Evolutionary conservation across 2,113 vertebrate genomes (phyloP), one percentile per base, ranked within the genome.

Genomic region (Pollachius pollachius): DNA sequence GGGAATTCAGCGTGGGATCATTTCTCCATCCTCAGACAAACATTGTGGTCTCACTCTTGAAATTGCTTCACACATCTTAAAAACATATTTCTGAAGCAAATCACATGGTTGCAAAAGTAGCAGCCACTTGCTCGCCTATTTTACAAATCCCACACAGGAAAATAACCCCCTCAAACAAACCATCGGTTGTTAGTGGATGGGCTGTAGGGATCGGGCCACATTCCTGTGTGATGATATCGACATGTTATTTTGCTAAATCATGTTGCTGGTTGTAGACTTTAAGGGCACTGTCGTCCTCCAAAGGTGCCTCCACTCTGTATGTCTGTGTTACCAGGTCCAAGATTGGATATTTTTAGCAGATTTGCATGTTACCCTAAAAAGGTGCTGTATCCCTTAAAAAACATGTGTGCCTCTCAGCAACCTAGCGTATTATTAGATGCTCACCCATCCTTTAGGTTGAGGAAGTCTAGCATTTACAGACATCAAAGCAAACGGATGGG

Each of bases 221-320:
- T 75, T 75, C 64, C 70, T 23, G 54, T 15, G 25, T 15, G 70
- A 62, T 72, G 67, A 30, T 3, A 56, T 52, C 25, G 64, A 77
- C 66, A 75, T 60, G 5, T 68, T 65, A 41, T 66, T n/a, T 15
- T 54, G 41, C 8, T 58, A 58, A 56, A 41, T n/a, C 0, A n/a
- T 54, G 52, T 48, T 34, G 57, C 41, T 48, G 41, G 48, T 19
- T 41, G 7, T 11, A 23, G 15, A 23, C 21, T 19, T 3, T 13
- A 60, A 60, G 17, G 13, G 52, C 17, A 58, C 18, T 58, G 17
- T 17, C 17, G 57, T 58, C 57, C n/a, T 17, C 17, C 57, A 17
- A 17, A n/a, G 17, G 57, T 58, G 57, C 5, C 18, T 8, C 5
- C n/a, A 58, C 18, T 18, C 18, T 58, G 57, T 5, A 58, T 58